Evolutionary conservation across 2,888 invertebrate species (phyloP), one percentile per base, ranked within the genome.

Genomic region (Polylopha cassiicola): DNA sequence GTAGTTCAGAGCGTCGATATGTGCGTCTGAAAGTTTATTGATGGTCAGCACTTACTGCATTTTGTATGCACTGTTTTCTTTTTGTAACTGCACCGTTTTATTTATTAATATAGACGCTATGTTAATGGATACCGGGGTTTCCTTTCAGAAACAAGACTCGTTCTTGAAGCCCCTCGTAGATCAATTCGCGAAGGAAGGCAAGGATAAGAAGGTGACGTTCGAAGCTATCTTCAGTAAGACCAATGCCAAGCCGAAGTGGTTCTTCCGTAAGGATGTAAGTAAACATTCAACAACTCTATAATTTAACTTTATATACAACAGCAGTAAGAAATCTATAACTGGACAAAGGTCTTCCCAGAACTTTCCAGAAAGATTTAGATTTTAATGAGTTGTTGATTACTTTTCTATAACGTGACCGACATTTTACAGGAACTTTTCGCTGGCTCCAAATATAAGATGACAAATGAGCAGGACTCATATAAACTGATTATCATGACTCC

Each of bases 361-460:
- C 21, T n/a, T n/a, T 18, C 8, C 7, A 5, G 11, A 17, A 32
- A 4, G 32, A 32, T 22, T 11, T 17, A 11, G 15, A 11, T n/a
- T 9, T 21, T 8, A 15, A 33, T 14, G n/a, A 5, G 8, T 23
- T 22, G 9, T 11, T 26, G 14, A 3, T 21, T 11, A 29, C 16
- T 7, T 27, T 18, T 24, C 11, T 3, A 9, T 2, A 11, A 21
- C 22, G 11, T 28, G 6, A 21, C 9, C 15, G 2, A 9, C 3
- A 20, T 24, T 48, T 61, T 62, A 13, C 65, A 97, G 94, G 98
- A 99, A 88, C 87, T 98, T 32, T 99, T 99, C 87, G 90, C 94
- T 48, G 97, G 99, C 52, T 93, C 97, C 42, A 99, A 98, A 80
- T 99, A 95, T 77, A 98, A 99, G 82, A 95, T 99, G 79, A 93